Evolutionary conservation across 2,888 invertebrate species (phyloP).

Genomic region (Leucozona laternaria): DNA sequence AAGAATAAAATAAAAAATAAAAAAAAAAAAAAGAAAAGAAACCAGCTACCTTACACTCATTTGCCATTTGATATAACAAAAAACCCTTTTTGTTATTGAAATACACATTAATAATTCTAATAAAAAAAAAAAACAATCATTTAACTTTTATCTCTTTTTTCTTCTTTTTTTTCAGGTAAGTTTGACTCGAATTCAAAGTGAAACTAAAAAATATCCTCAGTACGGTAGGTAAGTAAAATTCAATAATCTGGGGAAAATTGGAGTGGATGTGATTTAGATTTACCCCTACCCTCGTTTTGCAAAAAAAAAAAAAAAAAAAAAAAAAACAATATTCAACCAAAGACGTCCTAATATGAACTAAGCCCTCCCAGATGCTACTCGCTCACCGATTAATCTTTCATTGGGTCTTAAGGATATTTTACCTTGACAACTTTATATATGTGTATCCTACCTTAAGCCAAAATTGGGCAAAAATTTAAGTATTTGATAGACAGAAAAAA

Average conservation of each 20-base stretch:
- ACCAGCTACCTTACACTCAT: conserved; percentile 25
- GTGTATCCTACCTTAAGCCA: neutral
- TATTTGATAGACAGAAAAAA: conserved; percentile 41
- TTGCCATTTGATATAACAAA: conserved; percentile 1
- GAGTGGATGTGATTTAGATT: neutral
- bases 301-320: neutral
- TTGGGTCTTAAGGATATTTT: conserved; percentile 64
- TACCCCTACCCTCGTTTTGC: neutral
- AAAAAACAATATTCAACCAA: neutral
- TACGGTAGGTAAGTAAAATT: conserved; percentile 32
- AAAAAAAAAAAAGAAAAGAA: conserved; percentile 13
- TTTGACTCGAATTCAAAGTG: conserved; percentile 21
- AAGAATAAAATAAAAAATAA: conserved; percentile 17
- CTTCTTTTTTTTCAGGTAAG: conserved; percentile 60
- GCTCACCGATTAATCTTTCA: conserved; percentile 65
- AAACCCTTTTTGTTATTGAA: conserved; percentile 39
- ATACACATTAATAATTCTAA: conserved; percentile 60
- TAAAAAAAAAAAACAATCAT: conserved; percentile 44
- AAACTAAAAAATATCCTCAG: conserved; percentile 5
- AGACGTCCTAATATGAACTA: neutral
- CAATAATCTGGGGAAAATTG: neutral
- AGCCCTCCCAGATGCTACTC: conserved; percentile 35
- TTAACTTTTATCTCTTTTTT: conserved; percentile 6
- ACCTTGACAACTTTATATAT: conserved; percentile 34
- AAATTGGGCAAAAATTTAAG: neutral